A percentile compares a stretch with the other conserved stretches of the same genome.
Evolutionary conservation across 2,797 vertebrate genomes (phyloP).

Genomic region (Adrianichthys oophorus): DNA sequence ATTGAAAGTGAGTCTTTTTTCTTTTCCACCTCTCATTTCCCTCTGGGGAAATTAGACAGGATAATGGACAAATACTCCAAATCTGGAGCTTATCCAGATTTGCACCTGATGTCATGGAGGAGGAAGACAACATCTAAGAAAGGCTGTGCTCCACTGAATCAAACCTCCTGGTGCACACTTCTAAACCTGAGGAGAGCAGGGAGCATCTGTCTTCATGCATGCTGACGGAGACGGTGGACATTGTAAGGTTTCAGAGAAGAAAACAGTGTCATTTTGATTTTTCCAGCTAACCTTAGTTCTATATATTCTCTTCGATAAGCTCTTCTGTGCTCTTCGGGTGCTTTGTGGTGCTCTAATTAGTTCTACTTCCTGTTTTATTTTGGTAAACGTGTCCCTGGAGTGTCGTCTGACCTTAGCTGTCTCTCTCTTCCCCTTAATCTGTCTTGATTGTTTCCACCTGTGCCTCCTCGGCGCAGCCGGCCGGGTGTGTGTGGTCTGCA

Average conservation of each 20-base stretch:
- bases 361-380: too few relatives aligned
- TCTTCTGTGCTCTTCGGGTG: too few relatives aligned
- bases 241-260: too few relatives aligned
- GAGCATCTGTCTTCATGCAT: neutral
- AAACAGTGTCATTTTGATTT: too few relatives aligned
- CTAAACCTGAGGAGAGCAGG: neutral
- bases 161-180: neutral
- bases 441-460: too few relatives aligned
- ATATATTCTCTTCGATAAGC: too few relatives aligned
- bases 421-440: too few relatives aligned
- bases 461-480: too few relatives aligned
- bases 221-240: neutral
- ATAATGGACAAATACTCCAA: slow-evolving; percentile 31
- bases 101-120: slow-evolving; percentile 54
- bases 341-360: too few relatives aligned
- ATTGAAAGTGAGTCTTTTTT: slow-evolving; percentile 10
- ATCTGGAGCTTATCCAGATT: slow-evolving; percentile 27
- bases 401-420: too few relatives aligned
- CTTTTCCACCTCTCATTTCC: neutral
- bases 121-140: slow-evolving; percentile 17
- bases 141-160: slow-evolving; percentile 5
- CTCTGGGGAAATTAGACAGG: slow-evolving; percentile 46
- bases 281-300: too few relatives aligned
- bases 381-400: too few relatives aligned
- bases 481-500: neutral